A percentile compares a stretch with the other conserved stretches of the same genome.
Evolutionary conservation across 2,113 vertebrate genomes (phyloP).

Genomic region (Oophaga pumilio): DNA sequence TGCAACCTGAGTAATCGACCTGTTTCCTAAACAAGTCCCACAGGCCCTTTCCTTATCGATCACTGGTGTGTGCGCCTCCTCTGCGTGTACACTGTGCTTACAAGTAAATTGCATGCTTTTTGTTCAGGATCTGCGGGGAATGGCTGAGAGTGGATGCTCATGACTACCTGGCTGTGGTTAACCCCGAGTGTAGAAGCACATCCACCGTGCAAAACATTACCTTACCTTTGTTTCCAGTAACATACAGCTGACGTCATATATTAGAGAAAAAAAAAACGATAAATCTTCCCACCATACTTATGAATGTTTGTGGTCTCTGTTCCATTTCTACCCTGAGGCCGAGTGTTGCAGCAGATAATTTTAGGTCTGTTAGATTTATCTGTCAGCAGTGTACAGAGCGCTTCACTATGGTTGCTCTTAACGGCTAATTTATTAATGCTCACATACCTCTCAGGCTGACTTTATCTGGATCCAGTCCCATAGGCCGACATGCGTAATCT

Average conservation of each 20-base stretch:
- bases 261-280: background rate
- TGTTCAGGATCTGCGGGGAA: background rate
- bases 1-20: constrained; percentile 33
- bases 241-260: background rate
- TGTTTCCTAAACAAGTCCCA: constrained; percentile 30
- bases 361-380: background rate
- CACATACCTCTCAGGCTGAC: background rate
- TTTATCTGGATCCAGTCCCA: background rate
- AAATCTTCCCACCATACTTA: background rate
- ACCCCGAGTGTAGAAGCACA: background rate
- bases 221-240: background rate
- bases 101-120: constrained; percentile 12
- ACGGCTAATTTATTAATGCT: background rate
- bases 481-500: background rate
- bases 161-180: background rate
- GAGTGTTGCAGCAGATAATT: background rate
- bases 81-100: background rate
- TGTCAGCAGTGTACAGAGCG: background rate
- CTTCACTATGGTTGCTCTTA: background rate
- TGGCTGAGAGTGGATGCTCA: background rate
- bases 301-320: background rate
- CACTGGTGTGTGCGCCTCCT: constrained; percentile 13
- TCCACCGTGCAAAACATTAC: background rate
- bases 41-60: constrained; percentile 19
- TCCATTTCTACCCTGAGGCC: background rate